A percentile compares a stretch with the other conserved stretches of the same genome.
Evolutionary conservation across 1,140 invertebrate genomes (phyloP).

Genomic region (Uloborus diversus): DNA sequence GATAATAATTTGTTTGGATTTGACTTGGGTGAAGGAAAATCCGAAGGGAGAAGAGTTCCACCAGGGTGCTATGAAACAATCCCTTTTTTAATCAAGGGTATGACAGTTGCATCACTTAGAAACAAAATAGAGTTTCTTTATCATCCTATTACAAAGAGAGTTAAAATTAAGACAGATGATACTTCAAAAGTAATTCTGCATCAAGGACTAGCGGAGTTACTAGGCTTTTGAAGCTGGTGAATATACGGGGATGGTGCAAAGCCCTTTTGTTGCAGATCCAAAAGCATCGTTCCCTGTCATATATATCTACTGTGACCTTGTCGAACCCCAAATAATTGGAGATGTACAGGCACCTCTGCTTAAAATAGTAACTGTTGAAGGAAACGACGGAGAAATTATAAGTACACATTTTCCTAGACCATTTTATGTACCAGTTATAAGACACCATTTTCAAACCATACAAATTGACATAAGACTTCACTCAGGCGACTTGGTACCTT

Average conservation of each 20-base stretch:
- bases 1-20: conserved; percentile 6
- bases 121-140: background rate
- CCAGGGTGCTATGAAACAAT: background rate
- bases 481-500: background rate
- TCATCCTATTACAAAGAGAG: background rate
- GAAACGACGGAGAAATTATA: background rate
- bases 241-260: background rate
- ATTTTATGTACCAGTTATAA: background rate
- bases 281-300: background rate
- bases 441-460: conserved; percentile 3
- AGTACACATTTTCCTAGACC: background rate
- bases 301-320: background rate
- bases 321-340: background rate
- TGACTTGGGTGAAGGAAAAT: conserved; percentile 2
- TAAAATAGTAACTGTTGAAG: background rate
- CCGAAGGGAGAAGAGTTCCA: background rate
- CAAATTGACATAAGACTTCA: background rate
- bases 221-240: background rate
- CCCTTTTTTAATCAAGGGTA: background rate
- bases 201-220: background rate
- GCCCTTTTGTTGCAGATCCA: conserved; percentile 3
- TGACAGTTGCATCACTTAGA: background rate
- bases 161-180: background rate
- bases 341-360: background rate
- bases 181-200: background rate